phyloP scores from a whole-genome alignment of 2,888 invertebrate species.

The Incurvaria masculella region DNA sequence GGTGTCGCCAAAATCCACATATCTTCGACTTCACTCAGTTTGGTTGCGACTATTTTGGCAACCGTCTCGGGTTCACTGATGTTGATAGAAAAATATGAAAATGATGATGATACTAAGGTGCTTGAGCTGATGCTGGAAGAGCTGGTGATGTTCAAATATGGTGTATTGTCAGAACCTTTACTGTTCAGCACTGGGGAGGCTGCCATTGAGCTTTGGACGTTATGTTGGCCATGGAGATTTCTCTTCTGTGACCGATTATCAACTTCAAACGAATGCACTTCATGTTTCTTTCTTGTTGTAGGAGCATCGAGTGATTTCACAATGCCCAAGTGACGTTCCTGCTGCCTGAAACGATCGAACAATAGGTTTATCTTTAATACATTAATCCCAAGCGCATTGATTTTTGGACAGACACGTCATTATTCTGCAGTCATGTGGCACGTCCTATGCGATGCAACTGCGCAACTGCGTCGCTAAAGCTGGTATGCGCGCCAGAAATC shows the following conservation, averaged over 20 bases:
- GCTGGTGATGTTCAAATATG: slow-evolving; percentile 13
- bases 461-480: too few species aligned
- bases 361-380: background rate
- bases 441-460: too few species aligned
- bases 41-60: slow-evolving; percentile 29
- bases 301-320: slow-evolving; percentile 50
- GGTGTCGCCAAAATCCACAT: slow-evolving; percentile 41
- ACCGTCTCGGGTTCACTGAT: slow-evolving; percentile 9
- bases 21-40: slow-evolving; percentile 30
- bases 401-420: too few species aligned
- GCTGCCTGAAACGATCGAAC: slow-evolving; percentile 59
- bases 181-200: slow-evolving; percentile 17
- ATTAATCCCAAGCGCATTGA: too few species aligned
- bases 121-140: slow-evolving; percentile 9
- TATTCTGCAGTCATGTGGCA: too few species aligned
- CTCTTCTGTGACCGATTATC: slow-evolving; percentile 26
- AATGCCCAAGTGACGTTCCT: slow-evolving; percentile 76
- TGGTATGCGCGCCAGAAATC: too few species aligned
- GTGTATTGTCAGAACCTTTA: slow-evolving; percentile 15
- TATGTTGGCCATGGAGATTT: slow-evolving; percentile 30
- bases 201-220: slow-evolving; percentile 30
- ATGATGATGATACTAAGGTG: background rate
- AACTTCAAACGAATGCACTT: slow-evolving; percentile 45
- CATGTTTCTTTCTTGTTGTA: slow-evolving; percentile 43
- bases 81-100: background rate